Base-by-base conservation (phyloP, 64 coral and sea anemone species). In the Exaiptasia diaphana region DNA sequence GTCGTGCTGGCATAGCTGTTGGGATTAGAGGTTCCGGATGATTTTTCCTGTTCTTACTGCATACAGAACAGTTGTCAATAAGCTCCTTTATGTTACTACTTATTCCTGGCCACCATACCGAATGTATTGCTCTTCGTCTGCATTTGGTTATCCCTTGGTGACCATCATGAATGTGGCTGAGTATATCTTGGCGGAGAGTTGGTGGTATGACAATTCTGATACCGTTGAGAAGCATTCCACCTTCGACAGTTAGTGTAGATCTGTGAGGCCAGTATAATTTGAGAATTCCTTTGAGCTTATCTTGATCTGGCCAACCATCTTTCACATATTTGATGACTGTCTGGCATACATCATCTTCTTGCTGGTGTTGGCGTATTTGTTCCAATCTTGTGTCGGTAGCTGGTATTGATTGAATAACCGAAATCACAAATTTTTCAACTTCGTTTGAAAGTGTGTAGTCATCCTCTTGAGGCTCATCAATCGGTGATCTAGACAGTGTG, bases 21-120 rank as follows among this genome's bases (percentile, higher is more conserved):
- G 77, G 15, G 4, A 64, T 64, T 37, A 80, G 38, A 3, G 77
- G 77, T 36, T 80, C 77, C 23, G 54, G 11, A 0, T 64, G 59
- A 24, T 60, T 64, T 11, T 64, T 60, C 27, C 28, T n/a, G 0
- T 41, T 0, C 50, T 80, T 80, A 10, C 54, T 23, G 30, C 34
- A 80, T 18, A 20, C 45, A 0, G 34, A 17, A 41, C 68, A 85
- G 0, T n/a, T 61, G 0, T 38, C 59, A 14, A 85, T 70, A 48
- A 85, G 41, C 30, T 75, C 53, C 38, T 74, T 70, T 0, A 75
- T 85, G 5, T 85, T 32, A 3, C 75, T 73, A 4, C 82, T 85
- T 0, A 85, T 20, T 3, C 82, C 82, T 43, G 82, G 69, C 69
- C 82, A 85, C 82, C 82, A 75, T 1, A 85, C 82, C 4, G 82